phyloP scores from a whole-genome alignment of 2,797 vertebrate species.

The Australoheros facetus region DNA sequence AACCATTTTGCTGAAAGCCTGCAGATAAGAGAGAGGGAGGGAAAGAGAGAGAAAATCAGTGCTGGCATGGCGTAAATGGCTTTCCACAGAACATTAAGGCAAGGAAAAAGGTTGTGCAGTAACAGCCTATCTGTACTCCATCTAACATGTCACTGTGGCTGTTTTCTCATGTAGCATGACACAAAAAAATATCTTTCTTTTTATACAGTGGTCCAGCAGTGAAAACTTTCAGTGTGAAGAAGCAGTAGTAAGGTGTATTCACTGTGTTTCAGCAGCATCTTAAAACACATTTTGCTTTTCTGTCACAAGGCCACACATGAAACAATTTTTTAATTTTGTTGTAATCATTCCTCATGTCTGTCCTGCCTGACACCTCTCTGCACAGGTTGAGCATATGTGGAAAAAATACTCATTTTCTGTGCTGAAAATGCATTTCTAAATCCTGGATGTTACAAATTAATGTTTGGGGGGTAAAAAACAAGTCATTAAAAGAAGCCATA shows the following conservation, averaged over 20 bases:
- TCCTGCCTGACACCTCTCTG: too few relatives aligned
- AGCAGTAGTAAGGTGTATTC: background rate
- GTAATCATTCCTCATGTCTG: background rate
- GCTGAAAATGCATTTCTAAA: background rate
- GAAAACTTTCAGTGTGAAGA: background rate
- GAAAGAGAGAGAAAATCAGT: background rate
- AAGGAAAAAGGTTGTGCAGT: background rate
- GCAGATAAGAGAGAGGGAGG: background rate
- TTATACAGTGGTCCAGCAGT: background rate
- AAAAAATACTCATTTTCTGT: background rate
- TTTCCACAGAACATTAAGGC: background rate
- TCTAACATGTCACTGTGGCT: background rate
- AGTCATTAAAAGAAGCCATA: background rate
- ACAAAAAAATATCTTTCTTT: background rate
- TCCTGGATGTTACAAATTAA: background rate
- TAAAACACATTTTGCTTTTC: background rate
- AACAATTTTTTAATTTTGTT: background rate
- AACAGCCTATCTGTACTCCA: background rate
- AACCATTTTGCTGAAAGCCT: slow-evolving; percentile 5
- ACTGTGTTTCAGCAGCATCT: background rate
- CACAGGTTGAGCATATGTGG: too few relatives aligned
- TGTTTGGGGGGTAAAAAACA: background rate
- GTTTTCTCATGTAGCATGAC: background rate
- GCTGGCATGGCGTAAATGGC: background rate
- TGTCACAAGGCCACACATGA: background rate